Base-by-base conservation (phyloP, 2,113 vertebrate species). In the Polypterus senegalus region DNA sequence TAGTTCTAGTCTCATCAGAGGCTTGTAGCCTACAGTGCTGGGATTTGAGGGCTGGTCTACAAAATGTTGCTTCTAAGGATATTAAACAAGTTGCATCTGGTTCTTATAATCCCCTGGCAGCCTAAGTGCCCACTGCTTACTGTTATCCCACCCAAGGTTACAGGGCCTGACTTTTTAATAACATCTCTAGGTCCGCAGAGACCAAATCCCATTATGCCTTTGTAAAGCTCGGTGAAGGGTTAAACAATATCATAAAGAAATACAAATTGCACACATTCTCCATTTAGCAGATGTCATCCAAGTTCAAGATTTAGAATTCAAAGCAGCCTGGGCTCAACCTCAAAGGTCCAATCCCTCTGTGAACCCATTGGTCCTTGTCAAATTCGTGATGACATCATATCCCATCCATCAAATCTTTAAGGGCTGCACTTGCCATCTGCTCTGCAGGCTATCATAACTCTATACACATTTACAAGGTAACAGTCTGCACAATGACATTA, bases 331-430 rank as follows among this genome's bases (percentile, higher is more conserved):
- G 65, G 83, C 80, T 83, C 81, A 79, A 86, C 87, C 88, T 79
- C 81, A 73, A 81, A 85, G 88, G 86, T 85, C 75, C 78, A 81
- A 80, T 89, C 86, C 82, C 86, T 90, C 81, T 88, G 86, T 89
- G 88, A 82, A 85, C 69, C 83, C 73, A 75, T 65, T 58, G 69
- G 61, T 49, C 63, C 69, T 83, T 87, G 87, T 87, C 85, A 88
- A 88, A 85, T 87, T 76, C 78, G 69, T 87, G 88, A 93, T 97
- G 92, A 96, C 91, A 97, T 97, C 94, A 97, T 91, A 86, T 85
- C 83, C 83, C 87, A 94, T 93, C 89, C 83, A 93, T 97, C 89
- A 92, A 70, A 74, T 75, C 77, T 82, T 80, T 79, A 84, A 84
- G 84, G 76, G 88, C 79, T 82, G 75, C 81, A 85, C 78, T 81